phyloP scores from a whole-genome alignment of 2,888 invertebrate genomes.

The Lochmaea crataegi region DNA sequence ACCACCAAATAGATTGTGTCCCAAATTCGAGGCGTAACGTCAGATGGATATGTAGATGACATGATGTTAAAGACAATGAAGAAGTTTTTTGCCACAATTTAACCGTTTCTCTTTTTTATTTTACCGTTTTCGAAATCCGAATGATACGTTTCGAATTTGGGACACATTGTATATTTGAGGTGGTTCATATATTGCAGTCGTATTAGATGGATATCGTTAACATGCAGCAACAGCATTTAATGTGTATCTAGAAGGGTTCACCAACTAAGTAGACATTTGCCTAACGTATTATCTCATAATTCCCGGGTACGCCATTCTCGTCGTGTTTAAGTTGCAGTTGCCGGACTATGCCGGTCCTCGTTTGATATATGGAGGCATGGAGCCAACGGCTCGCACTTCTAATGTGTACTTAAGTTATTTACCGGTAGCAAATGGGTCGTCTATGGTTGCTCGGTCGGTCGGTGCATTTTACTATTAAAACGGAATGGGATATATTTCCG shows the following conservation, averaged over 20 bases:
- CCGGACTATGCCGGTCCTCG: slow-evolving; percentile 39
- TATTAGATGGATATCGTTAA: slow-evolving; percentile 8
- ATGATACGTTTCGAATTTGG: too few species aligned
- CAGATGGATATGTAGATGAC: too few species aligned
- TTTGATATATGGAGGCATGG: slow-evolving; percentile 44
- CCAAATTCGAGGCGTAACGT: too few species aligned
- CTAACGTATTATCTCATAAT: slow-evolving; percentile 63
- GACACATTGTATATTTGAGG: neutral
- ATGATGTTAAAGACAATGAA: too few species aligned
- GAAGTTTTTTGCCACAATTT: too few species aligned
- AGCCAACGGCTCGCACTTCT: slow-evolving; percentile 55
- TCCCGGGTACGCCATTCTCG: slow-evolving; percentile 53
- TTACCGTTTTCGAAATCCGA: too few species aligned
- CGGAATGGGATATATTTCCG: slow-evolving; percentile 41
- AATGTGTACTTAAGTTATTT: slow-evolving; percentile 65
- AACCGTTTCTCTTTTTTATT: too few species aligned
- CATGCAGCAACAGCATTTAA: slow-evolving; percentile 4
- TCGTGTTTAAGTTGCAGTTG: slow-evolving; percentile 58
- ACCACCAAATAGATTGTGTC: too few species aligned
- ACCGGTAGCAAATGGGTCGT: slow-evolving; percentile 56
- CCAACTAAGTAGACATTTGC: slow-evolving; percentile 47
- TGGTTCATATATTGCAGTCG: neutral
- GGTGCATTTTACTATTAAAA: slow-evolving; percentile 42
- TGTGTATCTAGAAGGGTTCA: slow-evolving; percentile 38
- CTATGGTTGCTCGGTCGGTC: slow-evolving; percentile 44